Evolutionary conservation across 2,797 vertebrate species (phyloP), one percentile per base, ranked within the genome.

Genomic region (Malacoctenus gilli): DNA sequence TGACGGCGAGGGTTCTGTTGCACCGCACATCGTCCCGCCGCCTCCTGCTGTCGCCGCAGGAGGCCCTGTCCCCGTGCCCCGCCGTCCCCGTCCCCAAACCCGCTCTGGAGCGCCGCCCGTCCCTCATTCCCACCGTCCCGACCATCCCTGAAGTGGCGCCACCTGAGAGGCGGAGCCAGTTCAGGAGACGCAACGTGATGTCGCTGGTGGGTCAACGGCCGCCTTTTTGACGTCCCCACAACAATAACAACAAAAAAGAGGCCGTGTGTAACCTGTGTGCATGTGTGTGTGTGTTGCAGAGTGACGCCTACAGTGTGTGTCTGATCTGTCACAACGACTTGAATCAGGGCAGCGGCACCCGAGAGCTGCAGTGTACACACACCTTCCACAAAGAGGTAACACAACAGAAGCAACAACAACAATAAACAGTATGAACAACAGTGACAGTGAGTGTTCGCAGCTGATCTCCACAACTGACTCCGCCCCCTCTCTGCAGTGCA

Each of bases 101-200:
- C 28, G 38, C 21, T 34, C 21, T 38, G 2, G 90, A 89, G 58
- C 65, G 83, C 9, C 70, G 76, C 12, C n/a, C 77, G 7, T 85
- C 79, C 13, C 47, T 83, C 51, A 85, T 91, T 11, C 74, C 85
- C 41, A 85, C 92, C 3, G 89, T 93, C 59, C 74, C 85, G 40
- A 85, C 92, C 3, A 89, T 93, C 59, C 92, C 91, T 1, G 91
- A 94, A 82, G 85, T 77, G 70, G 13, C 83, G 58, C 69, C 85
- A 79, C 32, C 65, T 0, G 82, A 80, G 59, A 92, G 80, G 68
- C 88, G 90, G 61, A 85, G 82, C 36, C 83, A 72, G 57, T 93
- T 96, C 70, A 91, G 91, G 85, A 91, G 87, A 68, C 92, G 91
- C 44, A 90, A 89, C 15, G 91, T 93, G 4, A 80, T 92, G 82